Percentiles rank a stretch among this genome's conserved stretches.
These are phyloP conservation scores for Gastracanthus pulcherrimus DNA, from an alignment of 2,888 invertebrate species.

Conservation along the genomic window DNA sequence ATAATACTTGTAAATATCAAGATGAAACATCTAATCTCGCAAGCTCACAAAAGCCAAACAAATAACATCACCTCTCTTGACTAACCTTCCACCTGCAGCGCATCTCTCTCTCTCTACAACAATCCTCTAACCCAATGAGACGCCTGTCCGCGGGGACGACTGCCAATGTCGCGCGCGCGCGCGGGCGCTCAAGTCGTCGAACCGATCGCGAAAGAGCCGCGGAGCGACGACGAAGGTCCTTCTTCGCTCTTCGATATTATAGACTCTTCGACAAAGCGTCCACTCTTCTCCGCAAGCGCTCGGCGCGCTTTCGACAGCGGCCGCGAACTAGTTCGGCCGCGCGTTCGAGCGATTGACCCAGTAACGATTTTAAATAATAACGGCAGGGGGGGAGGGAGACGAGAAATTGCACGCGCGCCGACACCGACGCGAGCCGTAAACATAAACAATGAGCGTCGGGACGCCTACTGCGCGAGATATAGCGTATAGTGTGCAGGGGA, in stretches of 20 bases:
- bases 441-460: constrained; percentile 33
- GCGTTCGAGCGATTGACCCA: constrained; percentile 50
- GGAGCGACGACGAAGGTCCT: constrained; percentile 5
- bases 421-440: constrained; percentile 17
- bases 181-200: constrained; percentile 31
- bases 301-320: constrained; percentile 6
- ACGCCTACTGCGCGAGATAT: not conserved
- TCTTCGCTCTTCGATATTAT: no score
- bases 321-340: constrained; percentile 43
- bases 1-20: no score
- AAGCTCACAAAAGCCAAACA: no score
- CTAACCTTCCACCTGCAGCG: not conserved
- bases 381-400: not conserved
- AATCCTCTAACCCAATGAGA: not conserved
- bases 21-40: no score
- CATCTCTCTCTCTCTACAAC: not conserved
- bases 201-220: not conserved
- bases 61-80: no score
- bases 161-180: constrained; percentile 15
- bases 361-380: constrained; percentile 50
- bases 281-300: not conserved
- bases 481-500: not conserved
- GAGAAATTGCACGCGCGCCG: not conserved
- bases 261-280: not conserved
- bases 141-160: not conserved